Base-by-base conservation (phyloP, 2,797 vertebrate species). In the Pipistrellus pygmaeus region DNA sequence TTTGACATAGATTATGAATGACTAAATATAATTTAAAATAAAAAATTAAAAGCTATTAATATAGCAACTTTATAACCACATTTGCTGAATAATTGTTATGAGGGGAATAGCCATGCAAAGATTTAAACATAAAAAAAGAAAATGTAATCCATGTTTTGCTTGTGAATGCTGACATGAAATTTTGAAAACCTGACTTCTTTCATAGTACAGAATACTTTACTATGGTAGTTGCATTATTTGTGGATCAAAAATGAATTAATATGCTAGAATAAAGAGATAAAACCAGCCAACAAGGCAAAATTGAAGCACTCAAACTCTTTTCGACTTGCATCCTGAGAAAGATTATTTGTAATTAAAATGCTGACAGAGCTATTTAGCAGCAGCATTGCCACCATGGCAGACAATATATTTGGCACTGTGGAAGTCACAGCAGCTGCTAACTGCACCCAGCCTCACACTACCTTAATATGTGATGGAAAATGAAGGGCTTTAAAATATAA, bases 111-210 rank as follows among this genome's bases (percentile, higher is more conserved):
- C 23, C 71, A 82, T 32, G 23, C 7, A 81, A 93, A 97, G 6
- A 71, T 13, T 93, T 85, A 76, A 68, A 89, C 32, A 83, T 55
- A 76, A 90, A 71, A 83, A 82, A 90, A 25, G 14, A 92, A 83
- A 91, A 86, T 38, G 32, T 41, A 83, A 73, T 81, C 55, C n/a
- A 41, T 32, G 44, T 83, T 91, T 92, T 46, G 77, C 6, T 72
- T 73, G 20, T 51, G n/a, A 96, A 94, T 77, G 53, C 27, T 82
- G 73, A 88, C 32, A 73, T 21, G 13, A 51, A 91, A 92, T 92
- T 96, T 96, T 94, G 38, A 84, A 90, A 84, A 81, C 35, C 4
- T 83, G n/a, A 8, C 55, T 90, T 94, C 44, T 88, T 51, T 86
- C 41, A 38, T 21, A 88, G 20, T 32, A 77, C 17, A 89, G 60